Evolutionary conservation across 2,797 vertebrate species (phyloP).

Genomic region (Anguilla megastoma): DNA sequence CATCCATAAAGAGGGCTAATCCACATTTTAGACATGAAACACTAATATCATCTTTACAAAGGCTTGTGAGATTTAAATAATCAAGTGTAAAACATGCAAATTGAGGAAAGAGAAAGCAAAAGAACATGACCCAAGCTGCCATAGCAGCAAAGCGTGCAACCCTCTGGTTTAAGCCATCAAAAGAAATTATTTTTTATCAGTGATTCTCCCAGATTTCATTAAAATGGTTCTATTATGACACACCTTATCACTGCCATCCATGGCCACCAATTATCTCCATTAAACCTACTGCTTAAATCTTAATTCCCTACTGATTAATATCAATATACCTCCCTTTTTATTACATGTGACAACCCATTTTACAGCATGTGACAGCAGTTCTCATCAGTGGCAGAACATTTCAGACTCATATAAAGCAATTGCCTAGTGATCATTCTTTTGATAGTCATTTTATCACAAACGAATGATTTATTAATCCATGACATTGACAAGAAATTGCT

Average conservation of each 20-base stretch:
- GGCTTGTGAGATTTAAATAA: constrained; percentile 3
- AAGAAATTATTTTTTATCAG: not conserved
- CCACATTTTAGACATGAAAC: not conserved
- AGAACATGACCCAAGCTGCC: not conserved
- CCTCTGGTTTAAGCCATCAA: not conserved
- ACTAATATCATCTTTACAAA: not conserved
- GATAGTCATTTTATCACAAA: not conserved
- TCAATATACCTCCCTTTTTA: not conserved
- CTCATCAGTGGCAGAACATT: not conserved
- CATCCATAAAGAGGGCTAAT: not conserved
- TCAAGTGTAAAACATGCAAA: not conserved
- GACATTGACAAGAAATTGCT: not conserved
- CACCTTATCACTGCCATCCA: not conserved
- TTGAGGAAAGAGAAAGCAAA: not conserved
- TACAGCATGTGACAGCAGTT: not conserved
- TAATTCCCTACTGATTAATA: not conserved
- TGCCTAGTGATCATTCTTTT: not conserved
- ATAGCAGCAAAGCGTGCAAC: not conserved
- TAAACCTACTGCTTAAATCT: not conserved
- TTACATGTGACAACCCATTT: not conserved
- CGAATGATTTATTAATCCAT: not conserved
- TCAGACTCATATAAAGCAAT: not conserved
- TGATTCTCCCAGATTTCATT: not conserved
- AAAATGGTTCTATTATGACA: not conserved
- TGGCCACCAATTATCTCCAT: not conserved